Evolutionary conservation across 1,140 invertebrate genomes (phyloP).

Genomic region (Latrodectus geometricus): DNA sequence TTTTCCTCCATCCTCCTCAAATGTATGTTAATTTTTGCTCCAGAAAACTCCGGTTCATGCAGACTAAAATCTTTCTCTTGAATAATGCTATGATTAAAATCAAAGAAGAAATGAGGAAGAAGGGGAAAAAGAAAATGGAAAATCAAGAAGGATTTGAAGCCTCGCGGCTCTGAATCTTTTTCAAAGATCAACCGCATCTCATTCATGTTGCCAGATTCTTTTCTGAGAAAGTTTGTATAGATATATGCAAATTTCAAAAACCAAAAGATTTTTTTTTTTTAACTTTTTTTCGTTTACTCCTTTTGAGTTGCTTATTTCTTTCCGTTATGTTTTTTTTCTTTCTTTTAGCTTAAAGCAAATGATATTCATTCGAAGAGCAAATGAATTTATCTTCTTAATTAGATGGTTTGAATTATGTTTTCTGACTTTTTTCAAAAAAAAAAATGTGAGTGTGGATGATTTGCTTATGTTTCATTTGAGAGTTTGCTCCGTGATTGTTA

Average conservation of each 20-base stretch:
- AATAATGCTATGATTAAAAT: constrained; percentile 45
- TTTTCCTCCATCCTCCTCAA: not conserved
- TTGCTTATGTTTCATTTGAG: constrained; percentile 31
- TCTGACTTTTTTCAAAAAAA: not conserved
- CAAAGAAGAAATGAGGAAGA: not conserved
- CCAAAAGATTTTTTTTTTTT: not conserved
- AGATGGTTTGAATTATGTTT: constrained; percentile 31
- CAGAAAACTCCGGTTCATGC: constrained; percentile 1
- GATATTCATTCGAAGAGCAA: constrained; percentile 42
- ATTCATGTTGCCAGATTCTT: constrained; percentile 30
- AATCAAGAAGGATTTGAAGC: constrained; percentile 38
- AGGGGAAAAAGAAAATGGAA: not conserved
- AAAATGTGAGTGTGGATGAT: not conserved
- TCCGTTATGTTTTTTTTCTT: not conserved
- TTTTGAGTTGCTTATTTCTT: constrained; percentile 12
- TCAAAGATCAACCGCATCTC: constrained; percentile 34
- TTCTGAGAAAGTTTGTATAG: constrained; percentile 21
- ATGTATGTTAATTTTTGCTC: constrained; percentile 56
- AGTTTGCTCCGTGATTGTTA: not conserved
- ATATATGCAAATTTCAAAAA: constrained; percentile 50
- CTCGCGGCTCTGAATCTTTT: constrained; percentile 30
- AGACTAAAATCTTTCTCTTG: not conserved
- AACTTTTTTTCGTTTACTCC: constrained; percentile 11
- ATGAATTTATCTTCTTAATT: constrained; percentile 55
- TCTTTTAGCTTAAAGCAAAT: not conserved